These are phyloP conservation scores for Emydura subglobosa DNA, from an alignment of 2,113 vertebrate species.

Conservation along the genomic window DNA sequence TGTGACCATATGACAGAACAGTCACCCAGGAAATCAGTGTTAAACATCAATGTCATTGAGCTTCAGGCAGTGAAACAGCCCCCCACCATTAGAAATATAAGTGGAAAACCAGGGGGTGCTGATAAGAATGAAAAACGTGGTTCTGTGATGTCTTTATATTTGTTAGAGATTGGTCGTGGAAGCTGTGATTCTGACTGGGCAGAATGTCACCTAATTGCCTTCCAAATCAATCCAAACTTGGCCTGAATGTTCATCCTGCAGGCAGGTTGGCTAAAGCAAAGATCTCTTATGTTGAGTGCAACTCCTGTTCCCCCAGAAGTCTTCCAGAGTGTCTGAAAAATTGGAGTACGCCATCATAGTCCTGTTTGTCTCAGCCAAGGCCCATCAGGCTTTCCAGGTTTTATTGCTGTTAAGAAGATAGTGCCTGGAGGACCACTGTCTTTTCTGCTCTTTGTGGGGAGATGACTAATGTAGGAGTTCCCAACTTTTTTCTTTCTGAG, in stretches of 20 bases:
- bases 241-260: not conserved
- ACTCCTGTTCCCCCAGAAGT: not conserved
- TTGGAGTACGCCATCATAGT: not conserved
- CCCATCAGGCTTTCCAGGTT: not conserved
- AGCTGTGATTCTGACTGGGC: not conserved
- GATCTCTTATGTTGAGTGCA: not conserved
- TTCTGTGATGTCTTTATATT: not conserved
- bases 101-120: not conserved
- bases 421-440: not conserved
- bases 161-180: not conserved
- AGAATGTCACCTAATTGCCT: not conserved
- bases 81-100: not conserved
- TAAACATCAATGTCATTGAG: not conserved
- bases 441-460: not conserved
- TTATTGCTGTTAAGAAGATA: not conserved
- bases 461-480: too few species aligned
- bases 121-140: not conserved
- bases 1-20: not conserved
- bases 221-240: not conserved
- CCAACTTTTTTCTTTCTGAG: too few species aligned
- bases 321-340: not conserved
- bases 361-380: not conserved
- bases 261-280: not conserved
- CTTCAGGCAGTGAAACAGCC: not conserved
- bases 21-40: not conserved